Evolutionary conservation across 2,888 invertebrate genomes (phyloP).

Genomic region (Lochmaea capreae): DNA sequence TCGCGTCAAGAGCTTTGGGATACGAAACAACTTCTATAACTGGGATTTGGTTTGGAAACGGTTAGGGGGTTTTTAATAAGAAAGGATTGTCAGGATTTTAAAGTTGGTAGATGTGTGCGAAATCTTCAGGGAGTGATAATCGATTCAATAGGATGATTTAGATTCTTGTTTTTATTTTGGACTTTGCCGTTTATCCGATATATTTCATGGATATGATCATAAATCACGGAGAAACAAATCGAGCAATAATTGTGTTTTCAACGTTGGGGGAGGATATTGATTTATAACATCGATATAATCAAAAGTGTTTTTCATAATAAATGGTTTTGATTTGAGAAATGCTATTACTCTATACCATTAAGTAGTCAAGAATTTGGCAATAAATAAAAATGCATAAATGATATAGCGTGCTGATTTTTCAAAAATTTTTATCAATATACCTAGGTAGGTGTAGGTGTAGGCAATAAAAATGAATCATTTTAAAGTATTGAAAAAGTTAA

Average conservation of each 20-base stretch:
- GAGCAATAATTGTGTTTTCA: not conserved
- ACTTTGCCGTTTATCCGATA: slow-evolving; percentile 24
- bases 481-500: too few relatives aligned
- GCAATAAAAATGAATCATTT: too few relatives aligned
- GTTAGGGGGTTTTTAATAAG: slow-evolving; percentile 42
- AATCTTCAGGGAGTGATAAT: slow-evolving; percentile 40
- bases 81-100: slow-evolving; percentile 39
- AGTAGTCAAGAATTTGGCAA: too few relatives aligned
- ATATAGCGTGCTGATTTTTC: too few relatives aligned
- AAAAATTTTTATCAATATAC: too few relatives aligned
- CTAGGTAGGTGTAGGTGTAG: too few relatives aligned
- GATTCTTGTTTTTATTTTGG: slow-evolving; percentile 28
- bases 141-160: slow-evolving; percentile 36
- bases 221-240: not conserved
- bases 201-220: not conserved
- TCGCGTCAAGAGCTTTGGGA: slow-evolving; percentile 36
- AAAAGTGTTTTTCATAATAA: too few relatives aligned
- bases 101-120: slow-evolving; percentile 37
- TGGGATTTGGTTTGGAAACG: slow-evolving; percentile 42
- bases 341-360: too few relatives aligned
- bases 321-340: too few relatives aligned
- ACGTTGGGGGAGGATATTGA: not conserved
- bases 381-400: too few relatives aligned
- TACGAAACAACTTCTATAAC: slow-evolving; percentile 46
- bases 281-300: not conserved